Conservation (phyloP, 1,140 invertebrate genomes). For the Brachionus rubens region DNA sequence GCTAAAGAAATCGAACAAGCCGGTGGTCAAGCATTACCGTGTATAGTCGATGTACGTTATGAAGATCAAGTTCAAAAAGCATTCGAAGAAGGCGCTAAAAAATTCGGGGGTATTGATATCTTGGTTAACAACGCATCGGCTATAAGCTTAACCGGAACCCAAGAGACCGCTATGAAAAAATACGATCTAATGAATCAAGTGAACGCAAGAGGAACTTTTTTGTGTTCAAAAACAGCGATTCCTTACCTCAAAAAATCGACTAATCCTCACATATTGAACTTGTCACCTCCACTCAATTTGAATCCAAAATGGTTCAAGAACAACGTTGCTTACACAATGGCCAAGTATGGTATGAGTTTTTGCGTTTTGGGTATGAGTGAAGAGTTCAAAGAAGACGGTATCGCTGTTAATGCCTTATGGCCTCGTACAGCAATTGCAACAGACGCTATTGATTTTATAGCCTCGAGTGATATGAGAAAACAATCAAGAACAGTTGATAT, state of each 20-base stretch:
- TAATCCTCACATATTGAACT: constrained; percentile 86
- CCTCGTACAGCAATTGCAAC: constrained; percentile 89
- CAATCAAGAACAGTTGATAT: constrained; percentile 80
- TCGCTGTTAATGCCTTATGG: constrained; percentile 96
- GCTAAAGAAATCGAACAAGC: constrained; percentile 89
- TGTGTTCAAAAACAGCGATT: constrained; percentile 78
- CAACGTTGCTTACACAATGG: constrained; percentile 94
- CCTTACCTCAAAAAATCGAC: constrained; percentile 79
- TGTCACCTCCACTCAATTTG: constrained; percentile 89
- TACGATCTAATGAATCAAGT: constrained; percentile 61
- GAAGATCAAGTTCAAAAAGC: constrained; percentile 69
- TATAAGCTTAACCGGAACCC: constrained; percentile 81
- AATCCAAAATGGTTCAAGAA: constrained; percentile 83
- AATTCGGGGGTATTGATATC: constrained; percentile 94
- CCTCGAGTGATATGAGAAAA: constrained; percentile 66
- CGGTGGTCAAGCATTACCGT: constrained; percentile 85
- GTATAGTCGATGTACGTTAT: constrained; percentile 86
- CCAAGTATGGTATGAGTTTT: constrained; percentile 99
- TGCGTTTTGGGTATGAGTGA: constrained; percentile 92
- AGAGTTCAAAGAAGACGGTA: constrained; percentile 76
- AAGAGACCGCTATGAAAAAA: constrained; percentile 83
- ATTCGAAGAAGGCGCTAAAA: constrained; percentile 78
- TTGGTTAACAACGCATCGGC: constrained; percentile 92
- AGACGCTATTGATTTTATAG: constrained; percentile 92
- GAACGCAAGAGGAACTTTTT: constrained; percentile 60